Base-by-base conservation (phyloP, 2,797 vertebrate genomes). In the Sternarchorhynchus goeldii region DNA sequence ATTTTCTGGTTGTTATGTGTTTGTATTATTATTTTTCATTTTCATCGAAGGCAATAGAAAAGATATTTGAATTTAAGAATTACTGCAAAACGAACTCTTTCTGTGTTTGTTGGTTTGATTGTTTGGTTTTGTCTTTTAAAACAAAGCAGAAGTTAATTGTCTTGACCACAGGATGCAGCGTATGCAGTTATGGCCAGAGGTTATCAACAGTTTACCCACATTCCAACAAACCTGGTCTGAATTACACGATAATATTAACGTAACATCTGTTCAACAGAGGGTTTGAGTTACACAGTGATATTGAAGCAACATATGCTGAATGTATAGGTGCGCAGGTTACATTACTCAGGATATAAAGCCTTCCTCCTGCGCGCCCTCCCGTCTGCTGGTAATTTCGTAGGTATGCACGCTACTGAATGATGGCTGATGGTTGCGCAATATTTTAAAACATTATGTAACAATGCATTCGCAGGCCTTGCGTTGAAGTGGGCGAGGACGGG, bases 201-300 rank as follows among this genome's bases (percentile, higher is more conserved):
- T 34, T 41, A 29, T 6, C 16, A 31, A 10, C 59, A 64, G 53
- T 63, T 75, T 53, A 53, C 14, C 41, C 31, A 5, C 5, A 32
- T 39, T 39, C 7, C 32, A 8, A 25, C 10, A 17, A 58, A 21
- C 32, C 17, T n/a, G 4, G 31, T 29, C 31, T 17, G 0, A 31
- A 8, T 25, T 25, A 21, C 20, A 34, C 6, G 34, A 17, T 10
- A 29, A n/a, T 29, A 16, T 65, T 55, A 21, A 57, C 3, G 31
- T 34, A 56, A 55, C 29, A 66, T 39, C n/a, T n/a, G 7, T 6
- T 7, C 20, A 21, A 75, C 41, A 31, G 21, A n/a, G 34, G 32
- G 73, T 56, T 75, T 66, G 17, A 17, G 17, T 66, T 75, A 60
- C 5, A 14, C 18, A 53, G 39, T 34, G 32, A 67, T 39, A 53